Evolutionary conservation across 2,113 vertebrate genomes (phyloP), one percentile per base, ranked within the genome.

Genomic region (Peromyscus leucopus): DNA sequence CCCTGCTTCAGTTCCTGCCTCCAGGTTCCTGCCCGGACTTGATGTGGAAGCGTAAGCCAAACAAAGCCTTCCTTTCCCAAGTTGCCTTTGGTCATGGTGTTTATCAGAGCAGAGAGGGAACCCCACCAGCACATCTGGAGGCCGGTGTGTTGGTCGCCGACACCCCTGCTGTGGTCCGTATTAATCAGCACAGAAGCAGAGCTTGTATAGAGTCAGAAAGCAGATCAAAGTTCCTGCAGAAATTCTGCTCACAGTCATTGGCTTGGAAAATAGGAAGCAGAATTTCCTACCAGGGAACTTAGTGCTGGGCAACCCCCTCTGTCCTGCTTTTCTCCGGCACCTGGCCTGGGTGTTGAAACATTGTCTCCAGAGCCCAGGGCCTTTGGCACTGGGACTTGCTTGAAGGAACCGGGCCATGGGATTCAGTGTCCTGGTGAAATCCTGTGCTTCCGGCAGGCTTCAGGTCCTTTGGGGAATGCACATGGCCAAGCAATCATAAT

Each of bases 281-380:
- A 72, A 72, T 91, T 93, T 91, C 39, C 82, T 78, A 59, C 82
- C 1, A 10, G 76, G 92, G 61, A 55, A 51, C 36, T 71, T 48
- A 59, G 22, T 94, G 93, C 86, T 96, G 75, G 85, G 85, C 76
- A 84, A 82, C 51, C 24, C 1, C 28, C 76, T 83, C n/a, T 46
- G 88, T 75, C 46, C n/a, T 3, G 48, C 63, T 71, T 65, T 76
- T 72, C 74, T 22, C 0, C 31, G 46, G 83, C 72, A 22, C 90
- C 83, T 51, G 89, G 39, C 51, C 19, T 22, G 57, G 51, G n/a
- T 69, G 24, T 28, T 83, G 48, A 28, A 36, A 42, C 2, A 22
- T 26, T 1, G 17, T 67, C 19, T n/a, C 16, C 2, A 89, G 75
- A 89, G 51, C 26, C 75, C 42, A 21, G 42, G 22, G 55, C 5